phyloP scores from a whole-genome alignment of 2,888 invertebrate genomes.

The Oscheius sp. region DNA sequence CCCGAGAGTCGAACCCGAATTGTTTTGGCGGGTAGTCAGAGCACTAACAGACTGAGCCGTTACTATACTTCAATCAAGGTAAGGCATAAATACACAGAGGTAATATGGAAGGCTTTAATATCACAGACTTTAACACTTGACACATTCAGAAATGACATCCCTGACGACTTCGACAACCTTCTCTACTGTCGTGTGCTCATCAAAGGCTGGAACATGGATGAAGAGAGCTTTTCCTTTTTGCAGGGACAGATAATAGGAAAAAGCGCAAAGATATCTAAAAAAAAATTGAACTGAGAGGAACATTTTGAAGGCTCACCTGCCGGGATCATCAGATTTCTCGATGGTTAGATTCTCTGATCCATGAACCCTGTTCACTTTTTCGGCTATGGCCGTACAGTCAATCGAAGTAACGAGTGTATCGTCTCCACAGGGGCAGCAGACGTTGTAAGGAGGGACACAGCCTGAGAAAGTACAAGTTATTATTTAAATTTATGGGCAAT shows the following conservation, averaged over 20 bases:
- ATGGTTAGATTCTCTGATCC: conserved; percentile 35
- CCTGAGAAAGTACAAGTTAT: conserved; percentile 8
- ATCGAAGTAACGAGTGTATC: conserved; percentile 18
- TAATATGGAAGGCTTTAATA: too few relatives aligned
- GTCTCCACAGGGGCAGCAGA: conserved; percentile 34
- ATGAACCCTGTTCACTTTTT: conserved; percentile 31
- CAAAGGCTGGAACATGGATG: conserved; percentile 57
- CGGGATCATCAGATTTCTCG: conserved; percentile 49
- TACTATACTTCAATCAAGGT: too few relatives aligned
- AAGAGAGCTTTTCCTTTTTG: conserved; percentile 49
- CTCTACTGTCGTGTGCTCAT: conserved; percentile 41
- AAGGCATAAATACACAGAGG: too few relatives aligned
- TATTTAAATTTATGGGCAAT: too few relatives aligned
- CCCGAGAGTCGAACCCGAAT: too few relatives aligned
- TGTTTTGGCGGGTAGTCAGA: too few relatives aligned
- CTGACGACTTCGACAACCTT: conserved; percentile 30
- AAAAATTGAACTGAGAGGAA: too few relatives aligned
- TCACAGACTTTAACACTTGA: too few relatives aligned
- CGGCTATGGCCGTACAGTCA: conserved; percentile 38
- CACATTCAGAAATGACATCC: neutral
- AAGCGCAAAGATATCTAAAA: conserved; percentile 59
- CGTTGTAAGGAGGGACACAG: conserved; percentile 37
- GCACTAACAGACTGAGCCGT: too few relatives aligned
- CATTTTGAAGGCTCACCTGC: conserved; percentile 36
- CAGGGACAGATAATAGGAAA: conserved; percentile 55